phyloP scores from a whole-genome alignment of 2,888 invertebrate species.

The Mimas tiliae region DNA sequence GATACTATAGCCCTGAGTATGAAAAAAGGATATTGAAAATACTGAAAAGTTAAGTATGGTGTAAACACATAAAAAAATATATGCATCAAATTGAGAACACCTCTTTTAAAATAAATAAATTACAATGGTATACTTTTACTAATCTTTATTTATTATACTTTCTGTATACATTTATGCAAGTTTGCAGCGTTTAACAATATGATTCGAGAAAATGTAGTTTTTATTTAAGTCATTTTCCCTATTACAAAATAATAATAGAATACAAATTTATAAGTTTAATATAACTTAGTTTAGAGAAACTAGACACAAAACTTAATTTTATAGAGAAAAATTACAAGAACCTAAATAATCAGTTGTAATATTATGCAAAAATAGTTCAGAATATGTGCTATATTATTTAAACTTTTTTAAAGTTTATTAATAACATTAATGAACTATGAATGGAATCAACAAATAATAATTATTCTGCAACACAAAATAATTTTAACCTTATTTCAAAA shows the following conservation, averaged over 20 bases:
- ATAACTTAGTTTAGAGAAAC: no score
- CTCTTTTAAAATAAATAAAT: no score
- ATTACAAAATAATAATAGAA: background rate
- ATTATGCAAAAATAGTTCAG: background rate
- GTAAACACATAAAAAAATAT: no score
- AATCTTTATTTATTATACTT: background rate
- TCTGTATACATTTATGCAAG: conserved; percentile 3
- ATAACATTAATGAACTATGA: conserved; percentile 4
- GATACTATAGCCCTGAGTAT: no score
- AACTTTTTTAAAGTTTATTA: background rate
- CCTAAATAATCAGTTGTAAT: background rate
- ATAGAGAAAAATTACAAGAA: background rate
- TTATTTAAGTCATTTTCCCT: background rate
- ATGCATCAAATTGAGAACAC: no score
- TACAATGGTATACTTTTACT: background rate
- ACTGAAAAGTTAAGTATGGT: no score
- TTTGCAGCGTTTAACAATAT: background rate
- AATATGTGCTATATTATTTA: background rate
- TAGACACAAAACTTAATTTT: background rate
- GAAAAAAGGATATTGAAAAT: no score
- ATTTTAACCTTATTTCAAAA: background rate
- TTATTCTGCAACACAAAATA: conserved; percentile 3
- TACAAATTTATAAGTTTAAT: no score
- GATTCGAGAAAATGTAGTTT: background rate
- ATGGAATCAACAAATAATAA: background rate